A percentile compares a stretch with the other conserved stretches of the same genome.
Conservation (phyloP, 2,797 vertebrate species). For the Threskiornis aethiopicus region DNA sequence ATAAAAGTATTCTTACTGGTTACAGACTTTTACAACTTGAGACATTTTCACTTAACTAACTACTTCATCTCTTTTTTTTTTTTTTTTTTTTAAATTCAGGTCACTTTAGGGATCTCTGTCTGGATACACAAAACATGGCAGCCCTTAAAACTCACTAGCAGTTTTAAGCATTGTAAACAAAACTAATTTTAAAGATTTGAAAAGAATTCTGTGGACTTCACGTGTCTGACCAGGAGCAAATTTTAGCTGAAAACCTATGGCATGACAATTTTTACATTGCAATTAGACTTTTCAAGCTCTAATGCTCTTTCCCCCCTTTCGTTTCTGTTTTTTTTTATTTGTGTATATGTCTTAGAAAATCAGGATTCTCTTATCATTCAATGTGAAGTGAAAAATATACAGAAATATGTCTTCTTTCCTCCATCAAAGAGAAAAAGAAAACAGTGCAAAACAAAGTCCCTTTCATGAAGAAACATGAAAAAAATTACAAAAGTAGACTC, state of each 20-base stretch:
- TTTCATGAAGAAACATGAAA: not conserved
- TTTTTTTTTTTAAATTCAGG: not conserved
- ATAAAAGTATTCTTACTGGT: not conserved
- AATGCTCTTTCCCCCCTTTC: not conserved
- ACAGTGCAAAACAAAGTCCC: not conserved
- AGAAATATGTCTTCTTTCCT: not conserved
- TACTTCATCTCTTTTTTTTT: not conserved
- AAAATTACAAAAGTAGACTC: not conserved
- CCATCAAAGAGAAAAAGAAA: not conserved
- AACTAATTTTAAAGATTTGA: not conserved
- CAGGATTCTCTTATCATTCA: not conserved
- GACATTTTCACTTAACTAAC: not conserved
- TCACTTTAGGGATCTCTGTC: not conserved
- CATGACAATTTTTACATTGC: not conserved
- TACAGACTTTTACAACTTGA: not conserved
- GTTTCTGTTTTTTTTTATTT: not conserved
- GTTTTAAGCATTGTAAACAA: not conserved
- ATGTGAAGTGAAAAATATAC: not conserved
- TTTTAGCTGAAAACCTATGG: not conserved
- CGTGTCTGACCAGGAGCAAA: not conserved
- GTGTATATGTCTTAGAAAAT: not conserved
- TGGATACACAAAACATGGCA: not conserved
- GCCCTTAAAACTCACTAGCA: not conserved
- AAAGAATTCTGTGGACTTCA: not conserved
- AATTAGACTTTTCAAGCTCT: not conserved